phyloP scores from a whole-genome alignment of 2,797 vertebrate genomes.

The Sitta carolinensis region DNA sequence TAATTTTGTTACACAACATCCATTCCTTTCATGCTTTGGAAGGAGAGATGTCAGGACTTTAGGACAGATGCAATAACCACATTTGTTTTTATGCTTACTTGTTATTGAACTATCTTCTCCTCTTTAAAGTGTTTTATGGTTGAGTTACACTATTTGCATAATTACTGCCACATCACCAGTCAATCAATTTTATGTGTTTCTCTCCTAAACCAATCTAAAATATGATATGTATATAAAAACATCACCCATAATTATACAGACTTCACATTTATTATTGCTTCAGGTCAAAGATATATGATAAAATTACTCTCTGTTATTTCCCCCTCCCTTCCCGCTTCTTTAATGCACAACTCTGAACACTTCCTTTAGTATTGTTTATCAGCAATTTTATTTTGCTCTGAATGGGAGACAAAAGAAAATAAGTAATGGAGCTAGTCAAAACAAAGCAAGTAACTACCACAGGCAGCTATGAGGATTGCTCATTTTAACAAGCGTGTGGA shows the following conservation, averaged over 20 bases:
- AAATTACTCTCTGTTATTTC: background rate
- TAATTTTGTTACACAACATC: constrained; percentile 29
- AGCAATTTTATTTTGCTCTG: constrained; percentile 25
- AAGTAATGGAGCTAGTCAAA: constrained; percentile 14
- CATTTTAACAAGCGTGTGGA: background rate
- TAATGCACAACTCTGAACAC: background rate
- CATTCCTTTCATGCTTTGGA: constrained; percentile 12
- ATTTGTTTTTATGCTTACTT: background rate
- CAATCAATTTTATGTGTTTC: constrained; percentile 53
- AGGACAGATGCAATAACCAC: background rate
- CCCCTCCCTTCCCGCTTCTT: background rate
- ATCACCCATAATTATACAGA: background rate
- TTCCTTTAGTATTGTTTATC: constrained; percentile 25
- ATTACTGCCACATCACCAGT: constrained; percentile 53
- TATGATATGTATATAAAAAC: constrained; percentile 19
- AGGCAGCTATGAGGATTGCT: background rate
- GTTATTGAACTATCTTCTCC: background rate
- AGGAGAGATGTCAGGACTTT: background rate
- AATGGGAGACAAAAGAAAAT: background rate
- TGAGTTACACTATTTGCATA: constrained; percentile 34
- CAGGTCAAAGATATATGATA: background rate
- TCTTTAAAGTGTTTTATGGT: constrained; percentile 36
- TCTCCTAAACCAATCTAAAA: constrained; percentile 26
- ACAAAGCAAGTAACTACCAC: background rate
- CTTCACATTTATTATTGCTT: constrained; percentile 24